Evolutionary conservation across 30 jellyfish, hydroid and myxozoan species (phyloP).

Genomic region (Calvadosia cruxmelitensis): DNA sequence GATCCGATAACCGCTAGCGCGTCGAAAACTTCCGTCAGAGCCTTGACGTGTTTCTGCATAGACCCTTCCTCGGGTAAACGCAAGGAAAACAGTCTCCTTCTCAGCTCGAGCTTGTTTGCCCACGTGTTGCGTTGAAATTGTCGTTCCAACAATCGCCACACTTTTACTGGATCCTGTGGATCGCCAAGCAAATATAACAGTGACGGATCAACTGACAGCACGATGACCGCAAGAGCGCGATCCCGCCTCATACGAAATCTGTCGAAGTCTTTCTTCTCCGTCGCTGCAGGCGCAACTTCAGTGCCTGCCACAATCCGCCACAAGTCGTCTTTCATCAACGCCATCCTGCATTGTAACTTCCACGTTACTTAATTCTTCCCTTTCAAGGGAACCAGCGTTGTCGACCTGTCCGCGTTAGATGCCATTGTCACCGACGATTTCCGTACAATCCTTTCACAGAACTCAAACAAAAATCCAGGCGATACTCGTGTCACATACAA

Average conservation of each 20-base stretch:
- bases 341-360: constrained; percentile 7
- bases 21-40: constrained; percentile 27
- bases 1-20: constrained; percentile 31
- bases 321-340: constrained; percentile 21
- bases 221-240: constrained; percentile 13
- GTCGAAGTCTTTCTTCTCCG: neutral
- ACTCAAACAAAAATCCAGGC: neutral
- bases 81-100: neutral
- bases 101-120: neutral
- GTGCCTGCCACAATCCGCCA: constrained; percentile 13
- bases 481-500: neutral
- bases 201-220: constrained; percentile 15
- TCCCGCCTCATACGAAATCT: neutral
- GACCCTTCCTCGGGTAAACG: neutral
- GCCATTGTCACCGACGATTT: too few relatives aligned
- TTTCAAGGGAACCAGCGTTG: neutral
- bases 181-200: constrained; percentile 35
- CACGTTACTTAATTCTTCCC: neutral
- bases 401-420: neutral
- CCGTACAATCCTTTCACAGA: too few relatives aligned
- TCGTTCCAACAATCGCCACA: constrained; percentile 15
- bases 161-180: constrained; percentile 45
- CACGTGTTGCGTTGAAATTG: neutral
- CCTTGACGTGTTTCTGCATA: neutral
- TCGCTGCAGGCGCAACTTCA: constrained; percentile 1